Evolutionary conservation across 1,140 invertebrate genomes (phyloP).

Genomic region (Neotoxoptera formosana): DNA sequence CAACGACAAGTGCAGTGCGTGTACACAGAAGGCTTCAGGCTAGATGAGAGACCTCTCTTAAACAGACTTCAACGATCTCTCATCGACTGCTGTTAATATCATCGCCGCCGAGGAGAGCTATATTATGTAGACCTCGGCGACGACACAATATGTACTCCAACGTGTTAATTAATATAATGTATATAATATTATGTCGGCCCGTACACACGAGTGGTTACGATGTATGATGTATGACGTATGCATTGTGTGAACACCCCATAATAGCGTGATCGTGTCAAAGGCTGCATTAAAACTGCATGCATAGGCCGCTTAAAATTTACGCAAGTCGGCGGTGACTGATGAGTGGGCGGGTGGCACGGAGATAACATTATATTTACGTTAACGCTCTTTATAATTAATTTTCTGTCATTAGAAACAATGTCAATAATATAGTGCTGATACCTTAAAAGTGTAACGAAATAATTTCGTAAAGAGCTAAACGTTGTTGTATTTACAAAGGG

Average conservation of each 20-base stretch:
- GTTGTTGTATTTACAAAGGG: background rate
- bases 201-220: background rate
- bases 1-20: background rate
- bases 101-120: background rate
- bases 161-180: background rate
- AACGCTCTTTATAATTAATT: background rate
- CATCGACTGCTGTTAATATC: background rate
- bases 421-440: background rate
- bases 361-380: background rate
- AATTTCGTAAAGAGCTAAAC: background rate
- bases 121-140: background rate
- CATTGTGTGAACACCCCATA: background rate
- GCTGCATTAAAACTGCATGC: background rate
- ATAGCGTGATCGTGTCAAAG: background rate
- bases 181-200: background rate
- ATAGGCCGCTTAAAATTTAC: background rate
- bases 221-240: background rate
- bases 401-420: background rate
- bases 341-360: background rate
- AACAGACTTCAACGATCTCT: background rate
- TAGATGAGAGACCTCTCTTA: background rate
- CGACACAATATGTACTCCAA: background rate
- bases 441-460: background rate
- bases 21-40: too few species aligned
- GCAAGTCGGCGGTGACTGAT: background rate